Evolutionary conservation across 2,888 invertebrate species (phyloP).

Genomic region (Lypha dubia): DNA sequence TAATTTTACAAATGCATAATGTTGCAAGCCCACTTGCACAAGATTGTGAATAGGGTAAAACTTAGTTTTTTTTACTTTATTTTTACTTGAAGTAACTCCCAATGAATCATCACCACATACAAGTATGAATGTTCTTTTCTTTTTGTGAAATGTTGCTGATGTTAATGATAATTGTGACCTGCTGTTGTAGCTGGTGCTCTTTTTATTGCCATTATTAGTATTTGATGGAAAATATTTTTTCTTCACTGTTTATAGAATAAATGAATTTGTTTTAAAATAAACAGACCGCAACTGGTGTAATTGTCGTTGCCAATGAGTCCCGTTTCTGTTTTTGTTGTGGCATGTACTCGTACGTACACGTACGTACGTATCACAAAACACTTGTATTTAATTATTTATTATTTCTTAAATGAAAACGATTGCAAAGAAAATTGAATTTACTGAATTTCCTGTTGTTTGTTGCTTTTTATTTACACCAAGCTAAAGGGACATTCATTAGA

Average conservation of each 20-base stretch:
- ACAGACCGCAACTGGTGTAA: constrained; percentile 67
- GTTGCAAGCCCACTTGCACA: too few relatives aligned
- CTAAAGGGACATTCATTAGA: not conserved
- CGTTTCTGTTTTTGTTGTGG: constrained; percentile 36
- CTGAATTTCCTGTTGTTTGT: constrained; percentile 2
- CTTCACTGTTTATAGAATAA: constrained; percentile 20
- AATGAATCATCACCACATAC: not conserved
- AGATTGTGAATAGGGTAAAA: too few relatives aligned
- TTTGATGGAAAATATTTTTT: constrained; percentile 15
- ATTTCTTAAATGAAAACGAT: constrained; percentile 25
- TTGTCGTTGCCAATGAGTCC: constrained; percentile 58
- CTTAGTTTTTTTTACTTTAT: not conserved
- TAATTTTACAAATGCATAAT: too few relatives aligned
- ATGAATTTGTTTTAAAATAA: constrained; percentile 55
- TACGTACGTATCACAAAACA: not conserved
- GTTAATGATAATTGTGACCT: constrained; percentile 52
- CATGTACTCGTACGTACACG: not conserved
- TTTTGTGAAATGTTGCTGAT: constrained; percentile 29
- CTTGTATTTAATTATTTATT: constrained; percentile 16
- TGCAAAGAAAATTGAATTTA: constrained; percentile 14
- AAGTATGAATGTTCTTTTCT: too few relatives aligned
- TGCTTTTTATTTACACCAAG: not conserved
- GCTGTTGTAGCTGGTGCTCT: constrained; percentile 35
- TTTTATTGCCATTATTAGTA: constrained; percentile 43
- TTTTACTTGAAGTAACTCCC: not conserved